Evolutionary conservation across 1,140 invertebrate species (phyloP).

Genomic region (Sinella curviseta): DNA sequence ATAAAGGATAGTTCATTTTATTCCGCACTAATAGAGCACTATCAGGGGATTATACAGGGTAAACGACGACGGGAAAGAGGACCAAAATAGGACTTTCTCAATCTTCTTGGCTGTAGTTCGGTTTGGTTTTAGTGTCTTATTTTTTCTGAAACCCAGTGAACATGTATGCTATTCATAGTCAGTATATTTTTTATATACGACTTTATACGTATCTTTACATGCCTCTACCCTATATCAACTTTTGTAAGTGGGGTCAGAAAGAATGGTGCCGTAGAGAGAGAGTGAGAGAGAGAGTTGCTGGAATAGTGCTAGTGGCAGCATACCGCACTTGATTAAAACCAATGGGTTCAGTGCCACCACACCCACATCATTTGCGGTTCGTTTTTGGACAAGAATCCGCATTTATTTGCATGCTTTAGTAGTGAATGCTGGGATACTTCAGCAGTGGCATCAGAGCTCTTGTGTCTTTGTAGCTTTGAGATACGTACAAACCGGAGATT

Average conservation of each 20-base stretch:
- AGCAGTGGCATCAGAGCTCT: too few relatives aligned
- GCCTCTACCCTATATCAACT: too few relatives aligned
- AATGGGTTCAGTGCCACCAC: constrained; percentile 14
- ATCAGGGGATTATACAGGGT: background rate
- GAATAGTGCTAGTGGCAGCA: background rate
- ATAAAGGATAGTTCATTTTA: background rate
- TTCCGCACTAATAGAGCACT: background rate
- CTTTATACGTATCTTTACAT: too few relatives aligned
- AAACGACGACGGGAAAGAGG: too few relatives aligned
- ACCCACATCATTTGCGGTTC: constrained; percentile 21
- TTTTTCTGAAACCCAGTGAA: too few relatives aligned
- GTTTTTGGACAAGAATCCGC: constrained; percentile 15
- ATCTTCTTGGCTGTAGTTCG: background rate
- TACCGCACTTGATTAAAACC: constrained; percentile 13
- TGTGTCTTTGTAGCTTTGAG: too few relatives aligned
- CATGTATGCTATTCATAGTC: too few relatives aligned
- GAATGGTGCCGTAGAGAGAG: too few relatives aligned
- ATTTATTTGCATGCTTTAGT: constrained; percentile 20
- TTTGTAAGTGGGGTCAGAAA: too few relatives aligned
- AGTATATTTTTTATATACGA: too few relatives aligned
- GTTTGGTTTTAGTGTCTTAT: background rate
- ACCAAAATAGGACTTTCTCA: background rate
- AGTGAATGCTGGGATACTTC: background rate
- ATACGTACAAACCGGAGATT: background rate
- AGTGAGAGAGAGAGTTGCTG: background rate